Evolutionary conservation across 1,140 invertebrate species (phyloP), one percentile per base, ranked within the genome.

Genomic region (Aplysia californica): DNA sequence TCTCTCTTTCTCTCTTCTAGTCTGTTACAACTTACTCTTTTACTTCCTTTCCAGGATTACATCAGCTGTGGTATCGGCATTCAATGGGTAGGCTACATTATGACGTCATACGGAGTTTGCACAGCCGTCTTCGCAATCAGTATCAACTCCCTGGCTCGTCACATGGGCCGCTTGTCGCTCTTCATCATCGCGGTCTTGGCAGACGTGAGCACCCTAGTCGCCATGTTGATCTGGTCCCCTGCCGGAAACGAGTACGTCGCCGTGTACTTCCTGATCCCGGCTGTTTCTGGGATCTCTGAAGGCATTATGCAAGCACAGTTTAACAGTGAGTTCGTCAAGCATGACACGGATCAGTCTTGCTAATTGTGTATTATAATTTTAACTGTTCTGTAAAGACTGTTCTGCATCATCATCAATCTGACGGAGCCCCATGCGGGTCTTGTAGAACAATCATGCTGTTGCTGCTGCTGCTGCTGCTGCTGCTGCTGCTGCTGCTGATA

Each of bases 221-320:
- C 65, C 20, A 71, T 79, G 72, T 36, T 75, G 23, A 39, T 71
- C 39, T 79, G 77, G 77, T 6, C 75, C 29, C 77, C 77, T 2
- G 10, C 26, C 0, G 66, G 64, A 0, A 23, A 35, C 26, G 29
- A 36, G 10, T 6, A 35, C 23, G 44, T 75, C 1, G 58, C 21
- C 4, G 15, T 64, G 23, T 75, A 74, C 58, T 79, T 75, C 73
- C 56, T 75, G 23, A 44, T 79, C 26, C 77, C 77, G 21, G 33
- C 56, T 20, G 31, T 79, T 0, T 79, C 72, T 21, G 77, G 77
- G 21, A 70, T 79, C 29, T 67, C 77, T 0, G 77, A 79, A 39
- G 77, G 66, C 38, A 79, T 79, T 39, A 74, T 79, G 21, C 77
- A 79, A 65, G 77, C 77, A 4, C 77, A 79, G 73, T 79, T 79